phyloP scores from a whole-genome alignment of 2,113 vertebrate genomes.

The Halcyon malimbica region DNA sequence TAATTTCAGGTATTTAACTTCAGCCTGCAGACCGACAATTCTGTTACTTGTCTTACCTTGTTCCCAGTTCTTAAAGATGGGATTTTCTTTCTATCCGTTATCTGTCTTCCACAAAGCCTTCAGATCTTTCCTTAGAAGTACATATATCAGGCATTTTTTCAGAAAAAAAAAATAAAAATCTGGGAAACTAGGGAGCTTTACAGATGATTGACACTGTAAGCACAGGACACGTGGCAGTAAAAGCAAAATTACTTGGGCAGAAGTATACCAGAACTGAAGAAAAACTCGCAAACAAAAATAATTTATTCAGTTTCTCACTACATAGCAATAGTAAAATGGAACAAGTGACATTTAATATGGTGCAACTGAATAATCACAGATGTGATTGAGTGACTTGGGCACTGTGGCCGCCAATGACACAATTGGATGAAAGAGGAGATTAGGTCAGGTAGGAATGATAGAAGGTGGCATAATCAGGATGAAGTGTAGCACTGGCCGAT shows the following conservation, averaged over 20 bases:
- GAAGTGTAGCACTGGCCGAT: neutral
- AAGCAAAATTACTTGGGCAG: neutral
- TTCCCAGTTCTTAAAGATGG: neutral
- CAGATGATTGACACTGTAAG: neutral
- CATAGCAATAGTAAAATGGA: neutral
- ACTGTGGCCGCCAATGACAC: rapidly evolving
- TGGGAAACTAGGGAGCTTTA: neutral
- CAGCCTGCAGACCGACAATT: neutral
- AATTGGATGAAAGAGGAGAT: neutral
- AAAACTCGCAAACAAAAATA: neutral
- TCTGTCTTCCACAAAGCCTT: neutral
- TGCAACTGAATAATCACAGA: too few species aligned
- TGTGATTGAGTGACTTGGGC: too few species aligned
- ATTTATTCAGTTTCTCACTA: neutral
- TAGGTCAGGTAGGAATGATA: neutral
- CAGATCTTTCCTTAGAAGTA: neutral
- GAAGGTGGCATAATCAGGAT: neutral
- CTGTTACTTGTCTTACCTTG: neutral
- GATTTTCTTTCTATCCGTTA: neutral
- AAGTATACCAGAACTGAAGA: neutral
- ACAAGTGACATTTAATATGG: neutral
- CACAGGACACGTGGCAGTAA: neutral
- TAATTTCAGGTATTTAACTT: neutral
- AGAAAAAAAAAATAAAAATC: neutral
- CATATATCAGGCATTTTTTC: neutral